phyloP scores from a whole-genome alignment of 2,797 vertebrate species.

The Rhynchonycteris naso region DNA sequence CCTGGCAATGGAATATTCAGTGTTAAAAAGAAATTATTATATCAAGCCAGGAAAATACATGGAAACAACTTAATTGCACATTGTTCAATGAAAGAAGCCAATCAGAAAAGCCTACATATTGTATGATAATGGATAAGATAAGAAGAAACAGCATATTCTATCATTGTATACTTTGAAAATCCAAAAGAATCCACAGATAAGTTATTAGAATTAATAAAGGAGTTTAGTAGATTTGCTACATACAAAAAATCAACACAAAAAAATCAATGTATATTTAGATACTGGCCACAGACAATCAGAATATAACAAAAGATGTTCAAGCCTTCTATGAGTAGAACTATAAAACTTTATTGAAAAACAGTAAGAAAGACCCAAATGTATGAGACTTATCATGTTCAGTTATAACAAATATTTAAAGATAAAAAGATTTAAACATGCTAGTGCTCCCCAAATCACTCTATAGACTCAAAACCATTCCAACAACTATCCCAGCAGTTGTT shows the following conservation, averaged over 20 bases:
- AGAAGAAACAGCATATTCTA: background rate
- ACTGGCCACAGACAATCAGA: background rate
- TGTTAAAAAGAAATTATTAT: background rate
- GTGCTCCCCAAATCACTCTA: background rate
- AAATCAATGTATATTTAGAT: background rate
- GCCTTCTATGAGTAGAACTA: background rate
- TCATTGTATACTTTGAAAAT: background rate
- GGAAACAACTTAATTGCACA: background rate
- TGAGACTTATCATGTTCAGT: background rate
- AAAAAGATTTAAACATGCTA: background rate
- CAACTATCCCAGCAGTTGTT: background rate
- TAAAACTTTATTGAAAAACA: background rate
- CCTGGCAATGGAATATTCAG: background rate
- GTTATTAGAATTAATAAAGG: background rate
- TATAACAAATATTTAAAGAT: background rate
- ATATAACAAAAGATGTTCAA: background rate
- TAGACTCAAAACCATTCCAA: background rate
- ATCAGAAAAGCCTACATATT: background rate
- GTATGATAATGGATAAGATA: background rate
- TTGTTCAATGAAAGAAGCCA: background rate
- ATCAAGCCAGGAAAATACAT: background rate
- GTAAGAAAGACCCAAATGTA: background rate
- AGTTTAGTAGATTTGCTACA: background rate
- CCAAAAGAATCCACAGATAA: background rate
- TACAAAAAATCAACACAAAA: background rate